phyloP scores from a whole-genome alignment of 2,888 invertebrate genomes.

The Netelia fuscicornis region DNA sequence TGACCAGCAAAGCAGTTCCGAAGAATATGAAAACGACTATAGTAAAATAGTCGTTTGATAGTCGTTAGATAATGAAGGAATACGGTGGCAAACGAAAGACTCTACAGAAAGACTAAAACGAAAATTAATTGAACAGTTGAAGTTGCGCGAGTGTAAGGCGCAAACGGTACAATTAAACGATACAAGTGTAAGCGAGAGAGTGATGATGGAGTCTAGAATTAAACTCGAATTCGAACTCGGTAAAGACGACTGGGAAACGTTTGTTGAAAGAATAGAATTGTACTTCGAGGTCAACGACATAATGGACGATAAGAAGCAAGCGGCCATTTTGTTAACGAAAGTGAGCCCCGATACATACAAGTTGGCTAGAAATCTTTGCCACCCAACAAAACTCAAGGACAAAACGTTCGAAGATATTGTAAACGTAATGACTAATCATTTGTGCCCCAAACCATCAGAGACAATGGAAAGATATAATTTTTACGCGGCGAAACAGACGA shows the following conservation, averaged over 20 bases:
- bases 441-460: constrained; percentile 49
- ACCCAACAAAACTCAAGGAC: constrained; percentile 13
- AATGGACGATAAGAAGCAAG: constrained; percentile 16
- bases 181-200: too few relatives aligned
- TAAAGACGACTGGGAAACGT: constrained; percentile 26
- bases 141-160: too few relatives aligned
- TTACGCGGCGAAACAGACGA: constrained; percentile 51
- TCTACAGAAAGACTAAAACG: too few relatives aligned
- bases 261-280: constrained; percentile 31
- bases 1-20: too few relatives aligned
- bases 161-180: too few relatives aligned
- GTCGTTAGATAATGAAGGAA: too few relatives aligned
- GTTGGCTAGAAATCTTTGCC: constrained; percentile 44
- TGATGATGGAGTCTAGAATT: too few relatives aligned
- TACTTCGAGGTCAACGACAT: constrained; percentile 42
- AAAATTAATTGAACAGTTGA: too few relatives aligned
- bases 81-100: too few relatives aligned
- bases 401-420: background rate
- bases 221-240: constrained; percentile 18
- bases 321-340: constrained; percentile 37
- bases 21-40: too few relatives aligned
- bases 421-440: constrained; percentile 7
- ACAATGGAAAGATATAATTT: constrained; percentile 49
- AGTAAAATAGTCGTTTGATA: too few relatives aligned
- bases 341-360: constrained; percentile 39